These are phyloP conservation scores for Seira sanloemensis DNA, from an alignment of 2,888 invertebrate species.

Conservation along the genomic window DNA sequence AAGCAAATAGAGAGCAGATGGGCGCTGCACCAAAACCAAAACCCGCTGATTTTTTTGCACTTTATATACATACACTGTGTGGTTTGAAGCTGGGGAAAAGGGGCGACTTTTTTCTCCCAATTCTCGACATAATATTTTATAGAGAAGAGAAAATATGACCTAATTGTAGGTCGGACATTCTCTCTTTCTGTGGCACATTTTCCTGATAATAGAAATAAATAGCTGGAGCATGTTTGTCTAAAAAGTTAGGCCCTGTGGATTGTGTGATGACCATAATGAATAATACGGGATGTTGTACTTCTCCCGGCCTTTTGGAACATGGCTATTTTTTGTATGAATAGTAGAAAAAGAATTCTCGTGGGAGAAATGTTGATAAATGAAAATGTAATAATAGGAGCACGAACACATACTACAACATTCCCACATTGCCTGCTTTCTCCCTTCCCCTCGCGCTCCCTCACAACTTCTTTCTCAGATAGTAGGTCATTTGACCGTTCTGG, in stretches of 20 bases:
- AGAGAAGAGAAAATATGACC: constrained; percentile 5
- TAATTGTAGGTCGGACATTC: background rate
- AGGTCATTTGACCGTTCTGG: constrained; percentile 12
- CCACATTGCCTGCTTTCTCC: background rate
- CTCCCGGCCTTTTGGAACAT: background rate
- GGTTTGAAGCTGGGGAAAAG: too few relatives aligned
- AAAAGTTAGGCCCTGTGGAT: constrained; percentile 10
- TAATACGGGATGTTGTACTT: constrained; percentile 3
- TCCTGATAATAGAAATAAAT: constrained; percentile 14
- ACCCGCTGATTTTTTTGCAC: background rate
- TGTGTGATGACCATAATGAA: constrained; percentile 9
- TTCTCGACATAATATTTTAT: too few relatives aligned
- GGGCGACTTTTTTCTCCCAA: too few relatives aligned
- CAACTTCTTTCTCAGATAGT: background rate
- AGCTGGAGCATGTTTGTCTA: constrained; percentile 11
- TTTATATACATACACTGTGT: too few relatives aligned
- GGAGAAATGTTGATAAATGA: constrained; percentile 41
- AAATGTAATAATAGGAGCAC: constrained; percentile 34
- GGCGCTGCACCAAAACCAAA: constrained; percentile 5
- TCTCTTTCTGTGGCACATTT: background rate
- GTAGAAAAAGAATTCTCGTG: constrained; percentile 26
- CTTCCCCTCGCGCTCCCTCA: background rate
- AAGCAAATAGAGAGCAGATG: background rate
- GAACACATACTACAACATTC: constrained; percentile 16
- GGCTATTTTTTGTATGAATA: background rate